Conservation (phyloP, 2,888 invertebrate species). For the Phania funesta region DNA sequence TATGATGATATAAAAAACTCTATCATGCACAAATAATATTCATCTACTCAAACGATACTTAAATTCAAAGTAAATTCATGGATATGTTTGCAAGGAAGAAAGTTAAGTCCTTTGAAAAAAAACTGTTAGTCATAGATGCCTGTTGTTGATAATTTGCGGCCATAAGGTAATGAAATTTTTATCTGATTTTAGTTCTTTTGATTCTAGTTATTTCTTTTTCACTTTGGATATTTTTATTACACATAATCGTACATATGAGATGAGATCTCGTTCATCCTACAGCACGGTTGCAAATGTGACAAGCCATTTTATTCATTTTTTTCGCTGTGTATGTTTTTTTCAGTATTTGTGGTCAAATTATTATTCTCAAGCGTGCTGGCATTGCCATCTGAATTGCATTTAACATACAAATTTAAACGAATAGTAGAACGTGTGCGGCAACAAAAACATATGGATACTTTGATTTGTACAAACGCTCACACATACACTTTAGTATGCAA, state of each 20-base stretch:
- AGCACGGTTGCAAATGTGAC: slow-evolving; percentile 44
- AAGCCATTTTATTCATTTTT: too few species aligned
- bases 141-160: slow-evolving; percentile 79
- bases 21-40: too few species aligned
- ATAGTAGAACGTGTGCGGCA: slow-evolving; percentile 23
- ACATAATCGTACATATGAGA: neutral
- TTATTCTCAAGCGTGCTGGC: slow-evolving; percentile 70
- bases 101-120: slow-evolving; percentile 40
- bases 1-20: slow-evolving; percentile 46
- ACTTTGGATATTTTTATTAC: slow-evolving; percentile 22
- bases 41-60: slow-evolving; percentile 19
- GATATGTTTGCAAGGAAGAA: slow-evolving; percentile 14
- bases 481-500: neutral
- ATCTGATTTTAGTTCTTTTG: slow-evolving; percentile 75
- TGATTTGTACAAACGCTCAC: slow-evolving; percentile 5
- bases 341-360: slow-evolving; percentile 67
- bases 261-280: slow-evolving; percentile 1
- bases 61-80: slow-evolving; percentile 30
- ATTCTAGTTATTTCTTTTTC: slow-evolving; percentile 9
- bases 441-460: slow-evolving; percentile 49
- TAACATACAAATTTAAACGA: slow-evolving; percentile 52
- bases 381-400: slow-evolving; percentile 76
- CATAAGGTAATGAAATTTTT: slow-evolving; percentile 80
- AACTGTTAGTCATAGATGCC: slow-evolving; percentile 73
- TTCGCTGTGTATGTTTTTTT: slow-evolving; percentile 19